These are phyloP conservation scores for Pteropus alecto DNA, from an alignment of 2,113 vertebrate species.

Conservation along the genomic window DNA sequence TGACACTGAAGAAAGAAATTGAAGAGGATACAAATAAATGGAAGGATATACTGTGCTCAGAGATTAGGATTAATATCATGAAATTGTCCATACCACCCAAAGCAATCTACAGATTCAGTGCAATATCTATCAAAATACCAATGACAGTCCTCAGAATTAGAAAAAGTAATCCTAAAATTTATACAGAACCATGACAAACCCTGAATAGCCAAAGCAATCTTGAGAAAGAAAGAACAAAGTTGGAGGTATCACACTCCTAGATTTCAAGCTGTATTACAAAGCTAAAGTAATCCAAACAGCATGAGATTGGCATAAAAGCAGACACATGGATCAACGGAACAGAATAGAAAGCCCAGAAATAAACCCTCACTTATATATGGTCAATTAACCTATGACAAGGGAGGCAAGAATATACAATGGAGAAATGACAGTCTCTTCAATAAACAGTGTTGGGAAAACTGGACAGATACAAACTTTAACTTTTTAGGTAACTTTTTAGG, in stretches of 20 bases:
- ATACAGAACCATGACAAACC: neutral
- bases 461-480: neutral
- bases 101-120: neutral
- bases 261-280: neutral
- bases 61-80: neutral
- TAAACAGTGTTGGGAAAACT: neutral
- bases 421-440: neutral
- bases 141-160: neutral
- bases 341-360: neutral
- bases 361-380: neutral
- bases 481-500: neutral
- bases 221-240: neutral
- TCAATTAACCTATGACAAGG: neutral
- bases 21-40: neutral
- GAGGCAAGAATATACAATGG: neutral
- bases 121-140: neutral
- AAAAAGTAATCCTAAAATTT: neutral
- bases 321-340: neutral
- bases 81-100: neutral
- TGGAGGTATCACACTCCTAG: neutral
- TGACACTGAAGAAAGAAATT: neutral
- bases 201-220: neutral
- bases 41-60: neutral
- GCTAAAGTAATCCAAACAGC: neutral
- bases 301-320: neutral